A percentile compares a stretch with the other conserved stretches of the same genome.
Conservation (phyloP, 2,888 invertebrate species). For the Mesodorylaimus sp. region DNA sequence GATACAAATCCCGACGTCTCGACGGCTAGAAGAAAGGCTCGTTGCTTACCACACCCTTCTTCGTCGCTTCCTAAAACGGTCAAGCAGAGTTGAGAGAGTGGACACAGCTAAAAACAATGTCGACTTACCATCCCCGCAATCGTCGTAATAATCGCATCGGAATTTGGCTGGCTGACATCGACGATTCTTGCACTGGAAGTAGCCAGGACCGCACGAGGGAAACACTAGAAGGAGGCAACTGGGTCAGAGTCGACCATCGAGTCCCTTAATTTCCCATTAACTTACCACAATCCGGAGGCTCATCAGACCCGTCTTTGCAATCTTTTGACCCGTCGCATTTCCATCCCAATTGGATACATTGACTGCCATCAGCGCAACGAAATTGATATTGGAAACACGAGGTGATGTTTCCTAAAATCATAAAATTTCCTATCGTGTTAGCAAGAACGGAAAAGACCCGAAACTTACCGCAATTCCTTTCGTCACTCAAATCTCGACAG, state of each 20-base stretch:
- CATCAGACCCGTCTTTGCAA: conserved; percentile 61
- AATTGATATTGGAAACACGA: conserved; percentile 46
- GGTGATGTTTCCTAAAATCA: conserved; percentile 19
- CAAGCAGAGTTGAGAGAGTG: no score
- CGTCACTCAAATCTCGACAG: conserved; percentile 53
- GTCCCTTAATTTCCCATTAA: no score
- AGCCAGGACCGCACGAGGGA: conserved; percentile 25
- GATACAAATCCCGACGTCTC: neutral
- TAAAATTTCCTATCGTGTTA: no score
- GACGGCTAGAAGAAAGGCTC: neutral
- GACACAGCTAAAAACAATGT: no score
- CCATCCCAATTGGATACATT: conserved; percentile 58
- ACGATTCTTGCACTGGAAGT: conserved; percentile 30
- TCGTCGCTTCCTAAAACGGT: no score
- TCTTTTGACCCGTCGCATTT: conserved; percentile 44
- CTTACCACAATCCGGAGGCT: conserved; percentile 22
- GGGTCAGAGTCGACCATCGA: neutral
- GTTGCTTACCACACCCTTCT: conserved; percentile 24
- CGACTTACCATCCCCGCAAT: conserved; percentile 81
- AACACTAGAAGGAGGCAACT: conserved; percentile 22
- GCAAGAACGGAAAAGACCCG: neutral
- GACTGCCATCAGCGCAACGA: conserved; percentile 66
- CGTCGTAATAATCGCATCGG: conserved; percentile 52
- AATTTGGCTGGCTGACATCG: conserved; percentile 32
- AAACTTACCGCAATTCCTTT: conserved; percentile 47